Conservation (phyloP, 2,797 vertebrate species). For the Myiotriccus ornatus region DNA sequence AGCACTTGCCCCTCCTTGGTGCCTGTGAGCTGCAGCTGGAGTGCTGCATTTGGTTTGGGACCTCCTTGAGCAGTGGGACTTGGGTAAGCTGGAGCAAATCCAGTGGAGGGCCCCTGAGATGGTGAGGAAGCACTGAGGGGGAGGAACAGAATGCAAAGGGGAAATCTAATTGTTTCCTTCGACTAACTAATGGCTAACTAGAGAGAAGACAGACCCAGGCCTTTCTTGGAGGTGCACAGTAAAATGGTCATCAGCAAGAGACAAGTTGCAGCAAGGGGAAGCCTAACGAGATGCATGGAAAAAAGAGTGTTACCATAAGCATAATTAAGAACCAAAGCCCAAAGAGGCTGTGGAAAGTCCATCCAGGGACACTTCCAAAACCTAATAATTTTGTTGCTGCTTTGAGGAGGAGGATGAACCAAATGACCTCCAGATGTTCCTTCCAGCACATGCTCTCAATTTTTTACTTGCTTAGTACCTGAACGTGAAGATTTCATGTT, state of each 20-base stretch:
- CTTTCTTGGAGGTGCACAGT: neutral
- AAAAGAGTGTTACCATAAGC: neutral
- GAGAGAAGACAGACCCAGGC: neutral
- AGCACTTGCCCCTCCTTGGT: neutral
- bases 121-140: neutral
- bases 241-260: neutral
- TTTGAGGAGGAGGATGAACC: neutral
- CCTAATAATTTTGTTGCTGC: neutral
- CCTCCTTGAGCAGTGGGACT: neutral
- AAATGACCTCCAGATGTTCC: conserved; percentile 36
- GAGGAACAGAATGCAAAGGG: neutral
- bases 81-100: neutral
- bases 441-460: neutral
- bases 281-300: neutral
- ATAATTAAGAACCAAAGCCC: neutral
- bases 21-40: neutral
- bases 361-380: neutral
- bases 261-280: neutral
- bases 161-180: neutral
- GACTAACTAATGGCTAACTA: neutral
- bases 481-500: neutral
- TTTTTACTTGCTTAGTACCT: neutral
- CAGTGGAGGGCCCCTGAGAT: neutral
- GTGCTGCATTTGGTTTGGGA: rapidly evolving
- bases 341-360: neutral